A percentile compares a stretch with the other conserved stretches of the same genome.
phyloP scores from a whole-genome alignment of 2,888 invertebrate species.

The Baronia brevicornis region DNA sequence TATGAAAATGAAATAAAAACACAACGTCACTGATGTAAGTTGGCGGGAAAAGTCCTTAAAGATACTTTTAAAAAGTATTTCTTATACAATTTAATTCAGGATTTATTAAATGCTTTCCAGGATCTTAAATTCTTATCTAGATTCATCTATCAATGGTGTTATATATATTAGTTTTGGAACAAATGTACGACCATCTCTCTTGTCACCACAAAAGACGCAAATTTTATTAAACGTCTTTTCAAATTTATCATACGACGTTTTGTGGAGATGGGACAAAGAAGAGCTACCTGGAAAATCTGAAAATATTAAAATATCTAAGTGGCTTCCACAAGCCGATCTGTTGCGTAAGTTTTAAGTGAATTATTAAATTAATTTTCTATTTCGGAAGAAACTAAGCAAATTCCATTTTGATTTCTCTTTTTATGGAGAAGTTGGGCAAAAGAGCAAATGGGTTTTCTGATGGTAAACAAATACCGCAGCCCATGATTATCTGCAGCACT shows the following conservation, averaged over 20 bases:
- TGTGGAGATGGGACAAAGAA: conserved; percentile 52
- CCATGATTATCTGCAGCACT: too few species aligned
- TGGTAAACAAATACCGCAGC: too few species aligned
- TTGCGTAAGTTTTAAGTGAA: conserved; percentile 22
- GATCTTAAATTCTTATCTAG: conserved; percentile 27
- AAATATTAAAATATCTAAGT: conserved; percentile 30
- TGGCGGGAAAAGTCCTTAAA: too few species aligned
- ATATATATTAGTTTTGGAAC: conserved; percentile 48
- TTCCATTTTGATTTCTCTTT: not conserved
- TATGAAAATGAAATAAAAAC: too few species aligned
- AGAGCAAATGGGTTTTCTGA: too few species aligned
- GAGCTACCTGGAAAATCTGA: conserved; percentile 26
- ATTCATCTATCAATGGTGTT: conserved; percentile 43
- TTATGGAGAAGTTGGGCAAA: too few species aligned
- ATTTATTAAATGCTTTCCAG: too few species aligned
- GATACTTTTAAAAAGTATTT: too few species aligned
- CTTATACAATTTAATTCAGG: too few species aligned
- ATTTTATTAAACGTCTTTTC: conserved; percentile 38
- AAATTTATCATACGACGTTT: conserved; percentile 42
- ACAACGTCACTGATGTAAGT: too few species aligned
- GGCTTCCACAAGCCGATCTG: conserved; percentile 26
- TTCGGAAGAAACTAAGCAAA: not conserved
- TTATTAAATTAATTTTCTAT: not conserved
- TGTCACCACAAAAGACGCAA: conserved; percentile 11
- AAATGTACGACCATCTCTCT: conserved; percentile 26